Evolutionary conservation across 2,888 invertebrate genomes (phyloP), one percentile per base, ranked within the genome.

Genomic region (Lycaena phlaeas): DNA sequence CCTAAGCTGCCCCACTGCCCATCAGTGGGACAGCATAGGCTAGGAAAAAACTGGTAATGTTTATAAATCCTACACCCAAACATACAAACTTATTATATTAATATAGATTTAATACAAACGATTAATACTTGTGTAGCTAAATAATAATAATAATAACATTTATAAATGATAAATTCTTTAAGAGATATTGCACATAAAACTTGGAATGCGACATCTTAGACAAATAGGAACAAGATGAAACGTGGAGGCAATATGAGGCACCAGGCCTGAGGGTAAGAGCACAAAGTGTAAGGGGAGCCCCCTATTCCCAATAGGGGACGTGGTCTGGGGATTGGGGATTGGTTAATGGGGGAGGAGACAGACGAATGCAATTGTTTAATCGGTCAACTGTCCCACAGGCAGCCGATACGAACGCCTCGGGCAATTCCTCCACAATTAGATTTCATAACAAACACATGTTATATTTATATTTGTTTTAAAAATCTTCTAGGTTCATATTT

Each of bases 281-380:
- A 5, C 22, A 2, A 9, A 5, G 22, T 5, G 22, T 36, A 30
- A 40, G 31, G 42, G 31, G 37, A 37, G n/a, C n/a, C n/a, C n/a
- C n/a, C n/a, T n/a, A n/a, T n/a, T n/a, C n/a, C n/a, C n/a, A n/a
- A n/a, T n/a, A n/a, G n/a, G n/a, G n/a, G n/a, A n/a, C n/a, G n/a
- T n/a, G n/a, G n/a, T n/a, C n/a, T n/a, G n/a, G n/a, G n/a, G n/a
- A n/a, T n/a, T n/a, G n/a, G n/a, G n/a, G n/a, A n/a, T n/a, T n/a
- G n/a, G n/a, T n/a, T n/a, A n/a, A n/a, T n/a, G n/a, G 41, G 6
- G 9, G 10, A 27, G 14, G 31, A 42, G 40, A 38, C 28, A 40
- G 36, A 14, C 42, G 10, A n/a, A n/a, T n/a, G n/a, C 36, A 38
- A 42, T 45, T 45, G 46, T 46, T 46, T 48, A 41, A 46, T 43